These are phyloP conservation scores for Syngnathus typhle DNA, from an alignment of 2,113 vertebrate genomes.

Conservation along the genomic window DNA sequence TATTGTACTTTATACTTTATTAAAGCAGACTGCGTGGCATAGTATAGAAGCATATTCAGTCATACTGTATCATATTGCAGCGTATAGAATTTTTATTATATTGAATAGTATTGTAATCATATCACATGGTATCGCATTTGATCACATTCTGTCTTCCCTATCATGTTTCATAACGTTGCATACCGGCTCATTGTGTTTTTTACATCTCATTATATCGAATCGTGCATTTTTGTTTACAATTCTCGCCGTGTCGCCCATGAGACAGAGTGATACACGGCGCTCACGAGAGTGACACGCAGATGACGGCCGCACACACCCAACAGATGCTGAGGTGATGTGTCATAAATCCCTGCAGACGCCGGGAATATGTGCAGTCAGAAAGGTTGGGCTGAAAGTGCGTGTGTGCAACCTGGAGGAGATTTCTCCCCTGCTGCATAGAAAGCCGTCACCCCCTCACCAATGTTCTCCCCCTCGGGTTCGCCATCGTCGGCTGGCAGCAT, in stretches of 20 bases:
- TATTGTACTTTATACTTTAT: not conserved
- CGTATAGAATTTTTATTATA: not conserved
- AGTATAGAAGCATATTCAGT: not conserved
- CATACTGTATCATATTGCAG: not conserved
- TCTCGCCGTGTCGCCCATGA: not conserved
- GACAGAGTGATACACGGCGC: not conserved
- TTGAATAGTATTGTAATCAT: not conserved
- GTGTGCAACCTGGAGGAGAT: not conserved
- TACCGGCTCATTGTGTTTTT: not conserved
- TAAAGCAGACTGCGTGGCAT: not conserved
- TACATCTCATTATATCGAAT: too few relatives aligned
- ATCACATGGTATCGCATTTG: not conserved
- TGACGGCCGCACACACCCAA: not conserved
- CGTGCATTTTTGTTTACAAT: not conserved
- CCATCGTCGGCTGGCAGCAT: not conserved
- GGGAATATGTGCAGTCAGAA: not conserved
- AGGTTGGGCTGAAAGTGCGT: not conserved
- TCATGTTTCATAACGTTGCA: not conserved
- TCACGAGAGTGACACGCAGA: not conserved
- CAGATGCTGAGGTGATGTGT: not conserved
- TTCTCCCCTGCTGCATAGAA: constrained; percentile 1
- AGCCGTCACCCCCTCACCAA: not conserved
- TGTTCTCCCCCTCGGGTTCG: not conserved
- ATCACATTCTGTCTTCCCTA: not conserved
- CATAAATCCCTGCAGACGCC: not conserved